Evolutionary conservation across 2,888 invertebrate genomes (phyloP).

Genomic region (Carabus problematicus): DNA sequence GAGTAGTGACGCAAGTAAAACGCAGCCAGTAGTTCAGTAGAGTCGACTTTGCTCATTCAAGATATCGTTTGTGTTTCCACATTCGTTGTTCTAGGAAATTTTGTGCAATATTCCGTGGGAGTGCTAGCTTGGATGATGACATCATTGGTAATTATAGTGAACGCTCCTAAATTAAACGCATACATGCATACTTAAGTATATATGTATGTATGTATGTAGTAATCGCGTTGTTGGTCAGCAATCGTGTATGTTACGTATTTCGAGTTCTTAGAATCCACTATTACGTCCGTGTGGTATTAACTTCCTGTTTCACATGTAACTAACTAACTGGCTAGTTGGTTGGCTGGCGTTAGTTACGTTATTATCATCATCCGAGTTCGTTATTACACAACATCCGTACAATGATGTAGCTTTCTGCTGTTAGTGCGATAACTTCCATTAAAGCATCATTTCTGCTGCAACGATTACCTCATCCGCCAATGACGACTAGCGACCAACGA

Average conservation of each 20-base stretch:
- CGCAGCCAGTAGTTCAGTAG: conserved; percentile 7
- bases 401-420: too few relatives aligned
- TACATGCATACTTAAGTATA: too few relatives aligned
- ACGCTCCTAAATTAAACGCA: conserved; percentile 18
- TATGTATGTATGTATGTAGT: neutral
- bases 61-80: too few relatives aligned
- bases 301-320: conserved; percentile 1
- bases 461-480: neutral
- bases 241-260: neutral
- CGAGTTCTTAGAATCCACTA: conserved; percentile 28
- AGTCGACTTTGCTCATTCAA: too few relatives aligned
- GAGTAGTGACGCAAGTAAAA: neutral
- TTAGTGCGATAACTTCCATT: too few relatives aligned
- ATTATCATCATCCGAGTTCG: neutral
- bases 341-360: neutral
- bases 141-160: conserved; percentile 35
- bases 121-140: conserved; percentile 22
- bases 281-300: conserved; percentile 14
- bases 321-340: too few relatives aligned
- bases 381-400: conserved; percentile 3
- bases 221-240: neutral
- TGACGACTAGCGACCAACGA: too few relatives aligned
- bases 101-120: conserved; percentile 17
- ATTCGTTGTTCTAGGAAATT: neutral
- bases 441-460: neutral